Percentiles rank a stretch among this genome's conserved stretches.
These are phyloP conservation scores for Ceyx melanurus DNA, from an alignment of 2,113 vertebrate species.

Conservation along the genomic window DNA sequence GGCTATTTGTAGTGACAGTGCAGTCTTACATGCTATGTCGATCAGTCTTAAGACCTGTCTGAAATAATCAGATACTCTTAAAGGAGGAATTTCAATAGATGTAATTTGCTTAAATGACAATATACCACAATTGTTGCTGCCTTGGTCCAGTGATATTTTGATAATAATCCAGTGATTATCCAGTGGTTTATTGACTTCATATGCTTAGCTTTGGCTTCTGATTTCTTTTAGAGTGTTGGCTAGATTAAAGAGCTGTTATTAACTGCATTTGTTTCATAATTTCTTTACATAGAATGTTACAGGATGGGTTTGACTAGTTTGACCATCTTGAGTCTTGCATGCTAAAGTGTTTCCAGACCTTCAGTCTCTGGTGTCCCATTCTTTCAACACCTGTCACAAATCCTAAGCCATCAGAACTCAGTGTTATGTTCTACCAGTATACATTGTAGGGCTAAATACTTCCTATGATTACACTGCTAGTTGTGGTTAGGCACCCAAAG, in stretches of 20 bases:
- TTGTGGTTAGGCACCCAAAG: neutral
- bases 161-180: too few relatives aligned
- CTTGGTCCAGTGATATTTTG: neutral
- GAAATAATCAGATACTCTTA: neutral
- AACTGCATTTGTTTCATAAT: neutral
- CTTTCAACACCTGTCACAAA: neutral
- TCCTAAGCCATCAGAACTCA: accelerated
- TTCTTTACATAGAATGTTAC: neutral
- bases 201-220: neutral
- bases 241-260: neutral
- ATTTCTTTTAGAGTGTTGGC: neutral
- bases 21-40: accelerated
- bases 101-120: neutral
- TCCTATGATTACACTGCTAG: neutral
- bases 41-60: neutral
- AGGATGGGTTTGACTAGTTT: neutral
- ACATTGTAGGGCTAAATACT: neutral
- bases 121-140: neutral
- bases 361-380: neutral
- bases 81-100: neutral
- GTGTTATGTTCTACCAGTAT: neutral
- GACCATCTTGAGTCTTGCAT: neutral
- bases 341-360: neutral
- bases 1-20: neutral
- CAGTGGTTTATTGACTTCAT: neutral